Evolutionary conservation across 2,888 invertebrate genomes (phyloP).

Genomic region (Pammene fasciana): DNA sequence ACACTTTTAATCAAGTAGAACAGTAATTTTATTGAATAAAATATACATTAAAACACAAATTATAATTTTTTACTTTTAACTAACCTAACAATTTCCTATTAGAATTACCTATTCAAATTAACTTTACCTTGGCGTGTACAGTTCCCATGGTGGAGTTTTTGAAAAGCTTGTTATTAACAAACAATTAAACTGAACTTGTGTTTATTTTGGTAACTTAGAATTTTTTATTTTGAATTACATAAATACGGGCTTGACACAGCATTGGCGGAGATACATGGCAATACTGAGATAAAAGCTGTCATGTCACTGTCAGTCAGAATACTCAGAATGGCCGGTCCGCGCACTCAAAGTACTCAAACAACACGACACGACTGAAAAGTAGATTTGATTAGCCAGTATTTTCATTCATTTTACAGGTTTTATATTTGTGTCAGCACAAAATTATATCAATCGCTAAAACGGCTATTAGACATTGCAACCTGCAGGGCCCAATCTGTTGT

Average conservation of each 20-base stretch:
- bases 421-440: neutral
- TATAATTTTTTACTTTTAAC: neutral
- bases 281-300: conserved; percentile 9
- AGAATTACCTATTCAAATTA: neutral
- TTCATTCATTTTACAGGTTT: neutral
- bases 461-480: too few species aligned
- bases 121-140: conserved; percentile 72
- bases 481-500: too few species aligned
- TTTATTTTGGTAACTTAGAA: conserved; percentile 52
- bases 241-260: conserved; percentile 53
- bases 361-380: neutral
- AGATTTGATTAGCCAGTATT: neutral
- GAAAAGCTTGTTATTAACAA: conserved; percentile 9
- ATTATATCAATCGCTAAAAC: neutral
- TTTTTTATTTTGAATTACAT: conserved; percentile 65
- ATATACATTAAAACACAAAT: neutral
- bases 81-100: conserved; percentile 21
- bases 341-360: too few species aligned
- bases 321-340: too few species aligned
- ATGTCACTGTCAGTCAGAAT: neutral
- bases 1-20: too few species aligned
- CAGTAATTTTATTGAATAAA: too few species aligned
- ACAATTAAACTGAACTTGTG: conserved; percentile 38
- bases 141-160: conserved; percentile 63
- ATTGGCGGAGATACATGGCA: conserved; percentile 38